Percentiles rank a stretch among this genome's conserved stretches.
These are phyloP conservation scores for Steinernema carpocapsae DNA, from an alignment of 2,888 invertebrate genomes.

Conservation along the genomic window DNA sequence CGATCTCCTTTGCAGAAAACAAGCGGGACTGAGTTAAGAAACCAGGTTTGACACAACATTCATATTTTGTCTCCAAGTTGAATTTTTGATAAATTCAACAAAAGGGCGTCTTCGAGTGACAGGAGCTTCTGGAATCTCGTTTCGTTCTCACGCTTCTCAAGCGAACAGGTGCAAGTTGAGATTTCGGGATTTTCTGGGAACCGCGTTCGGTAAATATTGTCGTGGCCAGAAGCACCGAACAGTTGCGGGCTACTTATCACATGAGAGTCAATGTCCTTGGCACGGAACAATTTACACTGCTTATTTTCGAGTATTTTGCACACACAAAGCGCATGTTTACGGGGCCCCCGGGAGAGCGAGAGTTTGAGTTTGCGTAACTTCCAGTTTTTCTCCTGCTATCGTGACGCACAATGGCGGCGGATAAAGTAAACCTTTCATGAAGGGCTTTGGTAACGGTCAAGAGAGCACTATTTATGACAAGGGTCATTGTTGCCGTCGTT, in stretches of 20 bases:
- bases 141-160: no score
- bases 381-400: neutral
- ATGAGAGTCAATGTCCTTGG: neutral
- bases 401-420: neutral
- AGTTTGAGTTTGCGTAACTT: no score
- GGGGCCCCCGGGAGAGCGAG: no score
- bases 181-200: neutral
- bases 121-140: no score
- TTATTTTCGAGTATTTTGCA: neutral
- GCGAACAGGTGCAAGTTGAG: no score
- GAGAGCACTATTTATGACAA: conserved; percentile 6
- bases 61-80: neutral
- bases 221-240: neutral
- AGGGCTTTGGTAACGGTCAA: conserved; percentile 17
- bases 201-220: conserved; percentile 22
- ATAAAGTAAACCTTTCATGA: conserved; percentile 13
- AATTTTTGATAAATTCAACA: neutral
- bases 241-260: conserved; percentile 16
- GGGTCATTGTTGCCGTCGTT: conserved; percentile 27
- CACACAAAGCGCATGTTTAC: conserved; percentile 4
- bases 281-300: neutral
- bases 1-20: no score
- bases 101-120: no score
- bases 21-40: no score
- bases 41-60: no score